Base-by-base conservation (phyloP, 2,888 invertebrate species). In the Muscina levida region DNA sequence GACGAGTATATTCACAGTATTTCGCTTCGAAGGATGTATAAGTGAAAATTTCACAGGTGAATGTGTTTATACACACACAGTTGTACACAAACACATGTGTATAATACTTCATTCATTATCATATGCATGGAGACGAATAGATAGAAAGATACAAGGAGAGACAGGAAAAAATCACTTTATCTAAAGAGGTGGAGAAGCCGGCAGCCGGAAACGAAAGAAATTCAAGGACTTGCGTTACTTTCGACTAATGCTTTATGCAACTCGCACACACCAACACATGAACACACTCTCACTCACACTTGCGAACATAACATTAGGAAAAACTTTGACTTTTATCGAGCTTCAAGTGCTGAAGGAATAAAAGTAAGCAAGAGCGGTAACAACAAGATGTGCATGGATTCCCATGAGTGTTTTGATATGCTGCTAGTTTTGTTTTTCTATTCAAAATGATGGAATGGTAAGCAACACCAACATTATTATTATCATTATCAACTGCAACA, bases 351-450 rank as follows among this genome's bases (percentile, higher is more conserved):
- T 44, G 44, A 8, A 10, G 39, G 53, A 53, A 15, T 62, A 22
- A 62, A 62, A 42, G 62, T 62, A 62, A 19, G 62, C 42, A 62
- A 59, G 19, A 59, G 42, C 39, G 62, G 39, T 42, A 42, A 19
- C 42, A 62, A 62, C 62, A 62, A 39, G 62, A 62, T 62, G 42
- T 71, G 22, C 46, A 76, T 65, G 57, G 65, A 71, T 71, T 76
- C 76, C 71, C 76, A 76, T 44, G 56, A 71, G 76, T 76, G 76
- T 71, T 76, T 65, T 76, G 37, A 46, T 66, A 76, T 71, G 65
- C 76, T 76, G 76, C 56, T 56, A 66, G 67, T 67, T 71, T 73
- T 76, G 62, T 22, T 62, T 37, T 42, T 62, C 62, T 42, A 62
- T 31, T 31, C 4, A 31, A 31, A 31, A 31, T 31, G 62, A 22